Conservation (phyloP, 1,140 invertebrate species). For the Bombus affinis region DNA sequence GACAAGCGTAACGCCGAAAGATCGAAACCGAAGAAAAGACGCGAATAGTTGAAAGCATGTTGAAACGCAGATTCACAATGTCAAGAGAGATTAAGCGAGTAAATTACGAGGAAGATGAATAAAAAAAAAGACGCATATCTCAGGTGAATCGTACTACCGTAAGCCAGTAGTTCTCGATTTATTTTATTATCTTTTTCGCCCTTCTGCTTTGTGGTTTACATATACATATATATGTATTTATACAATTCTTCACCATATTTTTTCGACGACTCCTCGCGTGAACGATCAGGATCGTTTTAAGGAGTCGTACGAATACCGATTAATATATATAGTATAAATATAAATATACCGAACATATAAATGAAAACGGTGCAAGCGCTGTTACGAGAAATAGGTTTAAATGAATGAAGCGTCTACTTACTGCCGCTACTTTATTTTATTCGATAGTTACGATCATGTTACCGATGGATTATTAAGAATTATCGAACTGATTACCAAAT, state of each 20-base stretch:
- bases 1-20: slow-evolving; percentile 32
- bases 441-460: slow-evolving; percentile 53
- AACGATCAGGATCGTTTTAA: slow-evolving; percentile 9
- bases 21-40: slow-evolving; percentile 26
- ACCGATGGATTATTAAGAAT: slow-evolving; percentile 51
- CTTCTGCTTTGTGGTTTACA: not conserved
- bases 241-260: not conserved
- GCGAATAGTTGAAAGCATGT: slow-evolving; percentile 1
- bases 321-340: slow-evolving; percentile 22
- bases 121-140: slow-evolving; percentile 27
- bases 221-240: not conserved
- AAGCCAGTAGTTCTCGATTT: slow-evolving; percentile 7
- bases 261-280: not conserved
- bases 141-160: slow-evolving; percentile 37
- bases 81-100: not conserved
- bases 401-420: slow-evolving; percentile 27
- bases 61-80: slow-evolving; percentile 8
- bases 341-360: not conserved
- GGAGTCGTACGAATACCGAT: not conserved
- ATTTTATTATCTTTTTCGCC: slow-evolving; percentile 5
- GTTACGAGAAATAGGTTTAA: slow-evolving; percentile 32
- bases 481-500: slow-evolving; percentile 46
- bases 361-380: slow-evolving; percentile 34
- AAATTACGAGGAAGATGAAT: not conserved
- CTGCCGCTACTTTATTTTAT: slow-evolving; percentile 47